phyloP scores from a whole-genome alignment of 2,888 invertebrate genomes.

The Stenichneumon culpator region DNA sequence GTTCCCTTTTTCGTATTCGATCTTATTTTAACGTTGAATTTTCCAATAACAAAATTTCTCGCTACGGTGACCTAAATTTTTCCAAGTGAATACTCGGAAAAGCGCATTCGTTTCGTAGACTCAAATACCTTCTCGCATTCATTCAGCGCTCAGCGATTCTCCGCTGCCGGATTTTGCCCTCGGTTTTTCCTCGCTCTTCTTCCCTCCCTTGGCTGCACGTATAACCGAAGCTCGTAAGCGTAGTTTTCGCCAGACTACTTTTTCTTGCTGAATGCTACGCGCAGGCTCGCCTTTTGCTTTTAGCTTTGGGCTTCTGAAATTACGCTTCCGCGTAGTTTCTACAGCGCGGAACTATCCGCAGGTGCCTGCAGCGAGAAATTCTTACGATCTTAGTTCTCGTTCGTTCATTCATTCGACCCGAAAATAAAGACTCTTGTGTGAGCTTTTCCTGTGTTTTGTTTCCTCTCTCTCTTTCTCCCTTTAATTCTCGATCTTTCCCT shows the following conservation, averaged over 20 bases:
- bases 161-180: slow-evolving; percentile 33
- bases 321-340: slow-evolving; percentile 47
- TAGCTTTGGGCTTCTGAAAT: slow-evolving; percentile 22
- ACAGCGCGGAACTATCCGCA: slow-evolving; percentile 44
- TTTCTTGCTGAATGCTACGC: slow-evolving; percentile 60
- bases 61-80: slow-evolving; percentile 40
- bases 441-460: slow-evolving; percentile 31
- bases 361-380: slow-evolving; percentile 19
- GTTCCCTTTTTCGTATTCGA: neutral
- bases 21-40: slow-evolving; percentile 16
- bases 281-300: slow-evolving; percentile 59
- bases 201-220: neutral
- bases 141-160: slow-evolving; percentile 44
- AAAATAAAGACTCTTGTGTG: slow-evolving; percentile 44
- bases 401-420: slow-evolving; percentile 14
- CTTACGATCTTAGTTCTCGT: slow-evolving; percentile 39
- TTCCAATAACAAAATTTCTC: neutral
- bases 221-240: slow-evolving; percentile 22
- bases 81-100: slow-evolving; percentile 37
- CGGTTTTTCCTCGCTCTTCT: slow-evolving; percentile 9
- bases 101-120: slow-evolving; percentile 25
- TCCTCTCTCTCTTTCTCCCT: neutral
- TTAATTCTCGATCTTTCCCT: neutral
- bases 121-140: slow-evolving; percentile 48
- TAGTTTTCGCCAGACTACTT: slow-evolving; percentile 52